Evolutionary conservation across 2,888 invertebrate species (phyloP).

Genomic region (Seladonia tumulorum): DNA sequence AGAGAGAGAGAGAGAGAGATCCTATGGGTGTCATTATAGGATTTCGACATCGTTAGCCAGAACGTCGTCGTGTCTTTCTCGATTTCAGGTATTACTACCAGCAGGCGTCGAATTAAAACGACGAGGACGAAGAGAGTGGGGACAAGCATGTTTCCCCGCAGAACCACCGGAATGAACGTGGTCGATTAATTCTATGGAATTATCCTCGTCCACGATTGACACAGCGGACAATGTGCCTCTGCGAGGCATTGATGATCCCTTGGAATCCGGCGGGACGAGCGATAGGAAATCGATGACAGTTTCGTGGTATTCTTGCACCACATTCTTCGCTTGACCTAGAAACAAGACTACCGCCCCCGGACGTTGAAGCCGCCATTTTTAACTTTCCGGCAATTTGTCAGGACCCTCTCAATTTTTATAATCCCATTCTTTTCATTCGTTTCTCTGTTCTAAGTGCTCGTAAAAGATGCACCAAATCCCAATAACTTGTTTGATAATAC

Average conservation of each 20-base stretch:
- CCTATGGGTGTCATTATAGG: neutral
- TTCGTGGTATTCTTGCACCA: neutral
- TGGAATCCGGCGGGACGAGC: neutral
- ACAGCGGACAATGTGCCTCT: neutral
- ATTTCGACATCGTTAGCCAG: slow-evolving; percentile 17
- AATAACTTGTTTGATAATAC: too few species aligned
- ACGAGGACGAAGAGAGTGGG: neutral
- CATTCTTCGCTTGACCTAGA: neutral
- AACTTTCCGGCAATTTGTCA: neutral
- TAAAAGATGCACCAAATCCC: too few species aligned
- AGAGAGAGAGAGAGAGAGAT: neutral
- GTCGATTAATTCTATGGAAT: slow-evolving; percentile 30
- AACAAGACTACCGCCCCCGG: neutral
- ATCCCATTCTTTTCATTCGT: neutral
- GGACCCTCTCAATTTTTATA: neutral
- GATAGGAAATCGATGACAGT: neutral
- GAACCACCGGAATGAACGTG: neutral
- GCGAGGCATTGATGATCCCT: neutral
- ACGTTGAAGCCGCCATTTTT: neutral
- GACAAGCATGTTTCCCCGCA: neutral
- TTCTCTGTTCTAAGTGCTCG: neutral
- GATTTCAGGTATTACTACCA: neutral
- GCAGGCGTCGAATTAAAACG: neutral
- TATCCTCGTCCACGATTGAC: slow-evolving; percentile 18
- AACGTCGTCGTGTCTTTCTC: slow-evolving; percentile 8